phyloP scores from a whole-genome alignment of 2,113 vertebrate genomes.

The Syngnathoides biaculeatus region DNA sequence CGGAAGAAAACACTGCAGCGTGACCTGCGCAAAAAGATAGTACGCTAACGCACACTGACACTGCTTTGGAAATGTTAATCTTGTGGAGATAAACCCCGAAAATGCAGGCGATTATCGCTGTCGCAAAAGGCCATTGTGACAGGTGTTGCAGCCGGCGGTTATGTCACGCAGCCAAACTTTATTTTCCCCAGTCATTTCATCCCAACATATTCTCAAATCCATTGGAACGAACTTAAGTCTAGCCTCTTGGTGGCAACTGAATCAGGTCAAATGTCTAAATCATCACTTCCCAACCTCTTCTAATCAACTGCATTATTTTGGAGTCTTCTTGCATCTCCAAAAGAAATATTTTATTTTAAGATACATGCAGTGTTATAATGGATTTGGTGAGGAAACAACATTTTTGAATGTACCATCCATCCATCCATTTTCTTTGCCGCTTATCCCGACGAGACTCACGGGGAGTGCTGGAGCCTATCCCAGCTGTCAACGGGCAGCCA shows the following conservation, averaged over 20 bases:
- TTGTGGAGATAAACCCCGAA: slow-evolving; percentile 23
- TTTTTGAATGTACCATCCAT: no score
- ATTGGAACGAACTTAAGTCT: not conserved
- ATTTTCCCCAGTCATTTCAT: not conserved
- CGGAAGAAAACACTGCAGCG: slow-evolving; percentile 24
- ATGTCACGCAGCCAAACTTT: slow-evolving; percentile 24
- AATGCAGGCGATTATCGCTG: slow-evolving; percentile 22
- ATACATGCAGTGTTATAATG: no score
- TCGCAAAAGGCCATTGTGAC: slow-evolving; percentile 26
- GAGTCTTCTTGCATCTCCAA: no score
- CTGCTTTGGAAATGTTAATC: slow-evolving; percentile 52
- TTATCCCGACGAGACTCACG: no score
- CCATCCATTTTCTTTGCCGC: no score
- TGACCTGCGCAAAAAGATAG: slow-evolving; percentile 31
- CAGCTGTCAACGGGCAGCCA: no score
- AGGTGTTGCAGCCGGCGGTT: slow-evolving; percentile 23
- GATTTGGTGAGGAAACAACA: no score
- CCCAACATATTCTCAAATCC: not conserved
- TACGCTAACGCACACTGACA: slow-evolving; percentile 10
- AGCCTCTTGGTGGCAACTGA: not conserved
- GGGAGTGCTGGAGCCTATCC: no score
- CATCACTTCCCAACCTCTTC: not conserved
- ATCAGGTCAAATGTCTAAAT: not conserved
- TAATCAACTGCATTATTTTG: not conserved
- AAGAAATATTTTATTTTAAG: no score